Evolutionary conservation across 2,113 vertebrate genomes (phyloP), one percentile per base, ranked within the genome.

Genomic region (Laticauda laticaudata): DNA sequence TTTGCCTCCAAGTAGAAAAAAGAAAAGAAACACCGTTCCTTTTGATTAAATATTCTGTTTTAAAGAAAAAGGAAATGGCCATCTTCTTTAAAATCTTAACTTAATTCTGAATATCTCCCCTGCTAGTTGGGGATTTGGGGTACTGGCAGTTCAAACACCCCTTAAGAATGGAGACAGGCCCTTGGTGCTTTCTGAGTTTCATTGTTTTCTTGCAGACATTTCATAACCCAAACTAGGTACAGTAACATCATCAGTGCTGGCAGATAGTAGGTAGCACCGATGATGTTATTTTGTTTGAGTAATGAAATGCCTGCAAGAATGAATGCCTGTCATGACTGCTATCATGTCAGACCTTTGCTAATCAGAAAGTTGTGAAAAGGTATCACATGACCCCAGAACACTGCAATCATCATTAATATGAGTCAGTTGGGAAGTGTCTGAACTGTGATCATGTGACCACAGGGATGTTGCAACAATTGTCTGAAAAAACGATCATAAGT

Each of bases 31-130:
- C 15, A 81, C 7, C 94, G 86, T 94, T 96, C 91, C 94, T 95
- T 94, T 92, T 8, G 59, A 97, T 94, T 94, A 94, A 96, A 96
- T 95, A 95, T 57, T 95, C 81, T 1, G 95, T 91, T 95, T 93
- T 90, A 57, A 90, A 95, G 90, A n/a, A 93, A 93, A 85, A 57
- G 29, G 87, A 86, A 5, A 90, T 89, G 93, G 86, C 85, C 0
- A 0, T 54, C 55, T 88, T 69, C 92, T n/a, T 92, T 45, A 14
- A 91, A 93, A 92, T 92, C 59, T 81, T 53, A 96, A 55, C 59
- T 86, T 92, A 86, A 86, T n/a, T 34, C 64, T 75, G 64, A 34
- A 75, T 75, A 34, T 6, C n/a, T 75, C n/a, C n/a, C 64, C 29
- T 75, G 69, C 69, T 75, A 20, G 6, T 39, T 81, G 34, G 75